These are phyloP conservation scores for Coleophora deauratella DNA, from an alignment of 2,888 invertebrate genomes.

Conservation along the genomic window DNA sequence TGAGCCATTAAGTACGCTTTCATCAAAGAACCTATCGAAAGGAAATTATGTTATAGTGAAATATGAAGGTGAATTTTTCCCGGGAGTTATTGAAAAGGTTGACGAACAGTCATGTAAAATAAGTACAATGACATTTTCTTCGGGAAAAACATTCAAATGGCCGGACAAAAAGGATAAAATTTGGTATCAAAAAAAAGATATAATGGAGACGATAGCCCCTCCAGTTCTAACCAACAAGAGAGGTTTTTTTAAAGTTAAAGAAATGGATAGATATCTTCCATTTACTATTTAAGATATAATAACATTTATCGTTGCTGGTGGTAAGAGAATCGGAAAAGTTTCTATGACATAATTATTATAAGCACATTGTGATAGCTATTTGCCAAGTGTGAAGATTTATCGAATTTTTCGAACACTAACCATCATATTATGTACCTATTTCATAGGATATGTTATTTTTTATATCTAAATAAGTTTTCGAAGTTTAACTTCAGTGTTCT, in stretches of 20 bases:
- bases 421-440: neutral
- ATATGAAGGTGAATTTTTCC: conserved; percentile 11
- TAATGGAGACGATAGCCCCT: conserved; percentile 2
- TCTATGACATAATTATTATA: neutral
- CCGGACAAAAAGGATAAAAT: conserved; percentile 10
- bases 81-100: conserved; percentile 6
- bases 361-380: no score
- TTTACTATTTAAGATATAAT: neutral
- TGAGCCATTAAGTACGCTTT: neutral
- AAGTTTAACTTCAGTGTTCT: no score
- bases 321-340: no score
- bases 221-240: conserved; percentile 8
- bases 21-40: neutral
- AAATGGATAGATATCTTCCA: conserved; percentile 6
- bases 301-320: no score
- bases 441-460: neutral
- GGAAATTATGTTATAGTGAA: conserved; percentile 5
- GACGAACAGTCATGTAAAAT: conserved; percentile 4
- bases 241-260: conserved; percentile 8
- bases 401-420: neutral
- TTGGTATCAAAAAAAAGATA: conserved; percentile 6
- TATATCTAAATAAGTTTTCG: no score
- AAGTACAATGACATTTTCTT: conserved; percentile 9
- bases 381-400: no score
- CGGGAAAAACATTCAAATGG: conserved; percentile 9